phyloP scores from a whole-genome alignment of 1,140 invertebrate species.

The Zaprionus davidi region DNA sequence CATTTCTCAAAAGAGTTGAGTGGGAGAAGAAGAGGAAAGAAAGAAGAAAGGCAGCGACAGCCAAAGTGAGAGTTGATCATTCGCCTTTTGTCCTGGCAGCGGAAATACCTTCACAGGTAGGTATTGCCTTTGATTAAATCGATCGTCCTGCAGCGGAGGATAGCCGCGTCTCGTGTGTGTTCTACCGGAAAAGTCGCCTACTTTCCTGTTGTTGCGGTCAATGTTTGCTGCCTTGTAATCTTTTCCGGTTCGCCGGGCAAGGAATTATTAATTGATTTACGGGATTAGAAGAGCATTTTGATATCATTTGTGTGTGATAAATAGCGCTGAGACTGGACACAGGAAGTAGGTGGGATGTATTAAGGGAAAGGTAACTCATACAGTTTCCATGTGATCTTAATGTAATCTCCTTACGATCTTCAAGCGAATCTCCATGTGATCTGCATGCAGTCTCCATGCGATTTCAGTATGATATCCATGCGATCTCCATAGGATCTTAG shows the following conservation, averaged over 20 bases:
- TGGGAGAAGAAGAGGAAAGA: not conserved
- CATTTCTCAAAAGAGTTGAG: conserved; percentile 69
- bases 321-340: conserved; percentile 3
- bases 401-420: too few relatives aligned
- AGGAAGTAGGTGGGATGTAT: conserved; percentile 16
- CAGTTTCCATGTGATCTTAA: too few relatives aligned
- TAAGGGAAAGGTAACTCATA: not conserved
- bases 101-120: conserved; percentile 50
- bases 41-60: not conserved
- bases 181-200: not conserved
- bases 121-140: conserved; percentile 39
- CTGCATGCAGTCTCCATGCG: not conserved
- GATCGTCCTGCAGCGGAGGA: conserved; percentile 45
- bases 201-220: conserved; percentile 47
- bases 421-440: not conserved
- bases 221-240: conserved; percentile 43
- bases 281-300: conserved; percentile 23
- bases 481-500: not conserved
- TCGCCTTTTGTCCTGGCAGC: conserved; percentile 20
- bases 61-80: not conserved
- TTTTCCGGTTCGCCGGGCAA: conserved; percentile 56
- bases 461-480: not conserved
- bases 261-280: conserved; percentile 61
- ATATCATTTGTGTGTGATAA: conserved; percentile 26
- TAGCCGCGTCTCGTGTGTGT: not conserved